Evolutionary conservation across 2,797 vertebrate species (phyloP), one percentile per base, ranked within the genome.

Genomic region (Molothrus aeneus): DNA sequence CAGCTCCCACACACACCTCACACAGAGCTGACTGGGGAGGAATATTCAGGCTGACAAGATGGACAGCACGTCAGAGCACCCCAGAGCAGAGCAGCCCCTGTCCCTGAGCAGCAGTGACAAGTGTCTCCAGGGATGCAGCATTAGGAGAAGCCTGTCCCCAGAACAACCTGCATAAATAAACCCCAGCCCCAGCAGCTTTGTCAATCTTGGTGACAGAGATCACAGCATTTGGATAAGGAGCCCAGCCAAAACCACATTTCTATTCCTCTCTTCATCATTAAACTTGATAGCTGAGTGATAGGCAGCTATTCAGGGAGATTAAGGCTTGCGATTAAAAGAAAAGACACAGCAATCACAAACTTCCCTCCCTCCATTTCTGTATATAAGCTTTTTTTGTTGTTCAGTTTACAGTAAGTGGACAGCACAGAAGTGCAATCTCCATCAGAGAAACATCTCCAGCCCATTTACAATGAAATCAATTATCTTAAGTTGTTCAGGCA

Each of bases 161-260:
- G 38, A 65, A n/a, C 83, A 85, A 12, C 1, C 0, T 66, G 77
- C 91, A 94, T 70, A 91, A 94, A 92, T 88, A 94, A 90, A 95
- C 86, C 80, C 84, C 92, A 61, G 40, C 47, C 93, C 74, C 68
- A 69, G 16, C 90, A 85, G 77, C 51, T 83, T 47, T 91, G 91
- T 85, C 95, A 97, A 42, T 96, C 88, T 47, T 53, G 6, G 11
- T 93, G 95, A 91, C 93, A 96, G 91, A 93, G 91, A 95, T 95
- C 92, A 91, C 84, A 89, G 91, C 80, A 71, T 90, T 91, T 70
- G 87, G 77, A 64, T 91, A 48, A 88, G 75, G 54, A 95, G 59
- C 61, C 80, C 77, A 87, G 87, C 69, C 86, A 91, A 92, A 96
- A 88, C 71, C 56, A 85, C 57, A 79, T 91, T 91, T 89, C 95